Conservation (phyloP, 2,888 invertebrate species). For the Mythimna ferrago region DNA sequence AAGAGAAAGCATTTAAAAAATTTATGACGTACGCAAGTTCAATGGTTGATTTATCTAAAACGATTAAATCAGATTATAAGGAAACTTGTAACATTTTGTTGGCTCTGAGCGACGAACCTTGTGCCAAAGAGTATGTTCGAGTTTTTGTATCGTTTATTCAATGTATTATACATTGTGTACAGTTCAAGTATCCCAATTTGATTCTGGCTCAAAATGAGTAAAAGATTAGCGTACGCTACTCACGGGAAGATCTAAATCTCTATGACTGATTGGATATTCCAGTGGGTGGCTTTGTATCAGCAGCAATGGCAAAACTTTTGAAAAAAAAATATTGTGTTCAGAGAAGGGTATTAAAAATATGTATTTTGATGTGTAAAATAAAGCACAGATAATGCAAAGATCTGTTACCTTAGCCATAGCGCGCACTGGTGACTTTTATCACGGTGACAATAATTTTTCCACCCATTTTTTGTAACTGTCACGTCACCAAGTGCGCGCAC, state of each 20-base stretch:
- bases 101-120: conserved; percentile 22
- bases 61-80: conserved; percentile 2
- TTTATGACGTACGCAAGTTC: not conserved
- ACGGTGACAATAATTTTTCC: too few relatives aligned
- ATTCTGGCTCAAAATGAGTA: conserved; percentile 1
- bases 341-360: too few relatives aligned
- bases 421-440: too few relatives aligned
- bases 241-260: not conserved
- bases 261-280: not conserved
- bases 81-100: conserved; percentile 26
- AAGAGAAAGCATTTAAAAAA: not conserved
- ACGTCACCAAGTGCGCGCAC: too few relatives aligned
- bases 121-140: conserved; percentile 23
- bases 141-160: not conserved
- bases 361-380: too few relatives aligned
- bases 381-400: too few relatives aligned
- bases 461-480: too few relatives aligned
- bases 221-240: not conserved
- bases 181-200: conserved; percentile 17
- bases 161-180: conserved; percentile 13
- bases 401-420: too few relatives aligned
- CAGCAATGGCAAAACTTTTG: not conserved
- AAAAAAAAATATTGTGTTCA: not conserved
- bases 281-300: not conserved
- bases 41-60: not conserved